These are phyloP conservation scores for Timandra comae DNA, from an alignment of 2,888 invertebrate genomes.

Conservation along the genomic window DNA sequence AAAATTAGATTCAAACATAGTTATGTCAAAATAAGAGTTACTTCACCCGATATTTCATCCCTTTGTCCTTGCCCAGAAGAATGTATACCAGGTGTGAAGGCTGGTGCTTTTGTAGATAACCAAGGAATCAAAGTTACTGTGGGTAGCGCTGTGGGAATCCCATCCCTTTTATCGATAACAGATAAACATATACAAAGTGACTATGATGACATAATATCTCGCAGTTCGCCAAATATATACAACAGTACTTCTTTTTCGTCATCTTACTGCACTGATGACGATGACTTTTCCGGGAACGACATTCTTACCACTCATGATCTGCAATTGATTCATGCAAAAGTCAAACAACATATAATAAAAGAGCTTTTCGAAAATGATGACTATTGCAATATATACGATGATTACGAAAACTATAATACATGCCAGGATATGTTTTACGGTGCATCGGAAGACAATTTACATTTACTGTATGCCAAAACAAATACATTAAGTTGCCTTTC, in stretches of 20 bases:
- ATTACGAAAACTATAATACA: too few relatives aligned
- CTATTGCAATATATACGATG: too few relatives aligned
- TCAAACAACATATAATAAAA: background rate
- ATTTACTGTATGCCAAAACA: background rate
- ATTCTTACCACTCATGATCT: background rate
- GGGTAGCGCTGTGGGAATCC: conserved; percentile 38
- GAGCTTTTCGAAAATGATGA: too few relatives aligned
- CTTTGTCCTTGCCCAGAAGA: conserved; percentile 50
- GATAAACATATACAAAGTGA: background rate
- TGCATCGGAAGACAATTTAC: too few relatives aligned
- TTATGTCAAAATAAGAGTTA: conserved; percentile 54
- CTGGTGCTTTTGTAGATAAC: conserved; percentile 46
- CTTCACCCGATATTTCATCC: conserved; percentile 50
- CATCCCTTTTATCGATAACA: conserved; percentile 23
- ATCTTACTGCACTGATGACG: background rate
- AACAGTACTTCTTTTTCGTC: too few relatives aligned
- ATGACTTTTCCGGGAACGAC: background rate
- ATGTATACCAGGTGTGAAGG: conserved; percentile 47
- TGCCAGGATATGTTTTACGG: too few relatives aligned
- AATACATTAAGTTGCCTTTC: background rate
- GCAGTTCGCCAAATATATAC: too few relatives aligned
- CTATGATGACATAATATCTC: background rate
- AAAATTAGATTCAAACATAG: conserved; percentile 59
- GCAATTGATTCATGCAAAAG: background rate
- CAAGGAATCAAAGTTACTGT: conserved; percentile 56